phyloP scores from a whole-genome alignment of 1,140 invertebrate genomes.

The Solenopsis fugax region DNA sequence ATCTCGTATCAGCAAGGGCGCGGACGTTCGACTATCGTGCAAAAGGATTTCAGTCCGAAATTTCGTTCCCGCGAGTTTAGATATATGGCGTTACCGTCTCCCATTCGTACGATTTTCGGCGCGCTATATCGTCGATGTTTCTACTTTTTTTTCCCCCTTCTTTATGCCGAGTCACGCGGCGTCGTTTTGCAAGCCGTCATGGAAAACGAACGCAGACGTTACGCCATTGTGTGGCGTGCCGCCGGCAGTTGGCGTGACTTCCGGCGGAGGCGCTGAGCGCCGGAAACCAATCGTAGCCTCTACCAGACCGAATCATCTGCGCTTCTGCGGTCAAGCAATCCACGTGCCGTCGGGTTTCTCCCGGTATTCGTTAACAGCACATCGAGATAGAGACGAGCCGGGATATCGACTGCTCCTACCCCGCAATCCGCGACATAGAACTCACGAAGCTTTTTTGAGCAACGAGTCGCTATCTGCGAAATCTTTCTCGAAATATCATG shows the following conservation, averaged over 20 bases:
- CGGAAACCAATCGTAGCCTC: slow-evolving; percentile 81
- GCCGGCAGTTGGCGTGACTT: slow-evolving; percentile 78
- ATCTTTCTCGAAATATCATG: not conserved
- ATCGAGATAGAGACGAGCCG: slow-evolving; percentile 31
- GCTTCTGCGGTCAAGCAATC: slow-evolving; percentile 77
- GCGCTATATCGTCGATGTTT: not conserved
- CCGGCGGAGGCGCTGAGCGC: slow-evolving; percentile 77
- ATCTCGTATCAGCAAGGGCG: slow-evolving; percentile 62
- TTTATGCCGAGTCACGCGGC: not conserved
- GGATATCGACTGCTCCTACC: slow-evolving; percentile 44
- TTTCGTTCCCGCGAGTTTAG: not conserved
- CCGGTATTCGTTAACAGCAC: slow-evolving; percentile 51
- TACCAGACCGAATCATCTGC: slow-evolving; percentile 79
- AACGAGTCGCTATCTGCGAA: not conserved
- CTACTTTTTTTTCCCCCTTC: not conserved
- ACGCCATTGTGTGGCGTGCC: slow-evolving; percentile 74
- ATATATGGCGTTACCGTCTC: not conserved
- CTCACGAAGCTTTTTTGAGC: slow-evolving; percentile 3
- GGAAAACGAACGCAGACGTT: slow-evolving; percentile 48
- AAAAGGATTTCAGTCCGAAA: not conserved
- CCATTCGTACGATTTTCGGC: not conserved
- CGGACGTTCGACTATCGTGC: not conserved
- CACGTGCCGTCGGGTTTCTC: slow-evolving; percentile 57
- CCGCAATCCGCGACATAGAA: not conserved
- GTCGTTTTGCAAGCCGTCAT: not conserved